These are phyloP conservation scores for Nanger granti DNA, from an alignment of 2,113 vertebrate species.

Conservation along the genomic window DNA sequence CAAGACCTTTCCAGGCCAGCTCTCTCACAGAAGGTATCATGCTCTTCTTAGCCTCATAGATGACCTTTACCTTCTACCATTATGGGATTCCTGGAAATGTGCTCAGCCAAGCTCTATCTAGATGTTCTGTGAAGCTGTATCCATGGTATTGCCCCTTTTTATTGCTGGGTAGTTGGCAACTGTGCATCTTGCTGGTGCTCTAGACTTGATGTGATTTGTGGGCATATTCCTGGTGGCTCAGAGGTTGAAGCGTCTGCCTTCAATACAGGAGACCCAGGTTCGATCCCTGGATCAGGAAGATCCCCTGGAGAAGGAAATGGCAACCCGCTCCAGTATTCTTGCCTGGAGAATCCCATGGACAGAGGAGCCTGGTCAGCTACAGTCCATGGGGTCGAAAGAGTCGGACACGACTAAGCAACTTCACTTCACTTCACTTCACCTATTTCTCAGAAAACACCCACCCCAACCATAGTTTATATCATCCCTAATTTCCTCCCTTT, in stretches of 20 bases:
- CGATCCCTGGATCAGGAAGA: no score
- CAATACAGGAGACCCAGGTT: no score
- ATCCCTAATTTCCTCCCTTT: neutral
- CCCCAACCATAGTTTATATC: neutral
- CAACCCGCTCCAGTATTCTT: no score
- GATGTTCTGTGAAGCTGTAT: neutral
- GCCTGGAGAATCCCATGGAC: no score
- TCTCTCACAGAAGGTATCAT: rapidly evolving
- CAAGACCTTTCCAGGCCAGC: neutral
- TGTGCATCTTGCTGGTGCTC: neutral
- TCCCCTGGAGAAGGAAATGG: no score
- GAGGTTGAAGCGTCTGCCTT: no score
- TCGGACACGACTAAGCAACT: no score
- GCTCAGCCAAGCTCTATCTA: neutral
- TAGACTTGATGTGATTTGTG: neutral
- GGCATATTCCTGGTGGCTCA: neutral
- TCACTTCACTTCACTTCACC: neutral
- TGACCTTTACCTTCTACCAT: neutral
- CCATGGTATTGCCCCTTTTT: rapidly evolving
- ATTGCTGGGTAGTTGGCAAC: neutral
- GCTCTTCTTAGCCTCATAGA: neutral
- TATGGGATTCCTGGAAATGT: neutral
- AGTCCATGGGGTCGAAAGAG: no score
- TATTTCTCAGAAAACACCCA: neutral
- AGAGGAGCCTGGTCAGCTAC: no score